These are phyloP conservation scores for Aphelocoma californica DNA, from an alignment of 2,797 vertebrate species.

Conservation along the genomic window DNA sequence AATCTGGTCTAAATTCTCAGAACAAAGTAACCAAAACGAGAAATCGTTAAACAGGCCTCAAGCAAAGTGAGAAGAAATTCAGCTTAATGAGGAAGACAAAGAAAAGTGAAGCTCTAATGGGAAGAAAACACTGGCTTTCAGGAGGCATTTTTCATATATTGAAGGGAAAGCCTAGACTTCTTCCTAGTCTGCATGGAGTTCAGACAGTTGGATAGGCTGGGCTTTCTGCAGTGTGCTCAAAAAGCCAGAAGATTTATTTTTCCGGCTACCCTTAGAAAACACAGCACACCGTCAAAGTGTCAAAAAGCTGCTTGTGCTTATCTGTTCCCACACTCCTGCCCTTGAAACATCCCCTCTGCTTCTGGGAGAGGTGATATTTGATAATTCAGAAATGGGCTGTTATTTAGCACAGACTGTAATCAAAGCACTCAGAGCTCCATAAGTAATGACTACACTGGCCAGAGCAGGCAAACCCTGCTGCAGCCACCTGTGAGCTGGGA, in stretches of 20 bases:
- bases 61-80: background rate
- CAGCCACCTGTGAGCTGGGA: background rate
- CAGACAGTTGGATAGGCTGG: background rate
- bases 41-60: background rate
- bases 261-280: background rate
- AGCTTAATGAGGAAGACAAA: background rate
- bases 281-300: background rate
- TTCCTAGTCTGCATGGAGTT: background rate
- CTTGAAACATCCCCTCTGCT: background rate
- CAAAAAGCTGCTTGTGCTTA: background rate
- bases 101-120: background rate
- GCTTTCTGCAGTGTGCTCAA: background rate
- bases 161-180: background rate
- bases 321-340: background rate
- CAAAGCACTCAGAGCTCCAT: background rate
- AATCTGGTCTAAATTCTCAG: constrained; percentile 11
- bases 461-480: background rate
- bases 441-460: background rate
- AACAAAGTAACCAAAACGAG: background rate
- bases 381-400: background rate
- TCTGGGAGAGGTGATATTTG: background rate
- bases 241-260: background rate
- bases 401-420: background rate
- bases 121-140: background rate
- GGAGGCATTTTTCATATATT: background rate